Evolutionary conservation across 2,888 invertebrate genomes (phyloP), one percentile per base, ranked within the genome.

Genomic region (Eurois occulta): DNA sequence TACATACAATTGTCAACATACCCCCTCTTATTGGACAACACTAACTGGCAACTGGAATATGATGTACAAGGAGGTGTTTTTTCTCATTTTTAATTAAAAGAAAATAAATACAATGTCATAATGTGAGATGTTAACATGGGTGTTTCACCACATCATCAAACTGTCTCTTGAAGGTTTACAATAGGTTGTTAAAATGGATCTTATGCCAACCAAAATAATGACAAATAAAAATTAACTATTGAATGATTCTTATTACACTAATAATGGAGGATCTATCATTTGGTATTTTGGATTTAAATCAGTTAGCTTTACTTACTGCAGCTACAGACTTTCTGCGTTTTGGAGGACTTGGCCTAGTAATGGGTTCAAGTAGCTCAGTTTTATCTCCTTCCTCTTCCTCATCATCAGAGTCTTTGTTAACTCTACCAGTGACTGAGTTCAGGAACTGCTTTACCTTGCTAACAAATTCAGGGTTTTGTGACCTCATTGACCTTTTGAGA

Each of bases 391-490:
- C 91, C 64, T 92, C 93, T 46, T 92, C 93, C 16, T 92, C 91
- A 11, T 93, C 94, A 83, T 96, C 95, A 60, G 93, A 93, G 67
- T 90, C 90, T 85, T 94, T 95, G 74, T 89, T 90, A 77, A 83
- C 87, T 86, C 94, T 95, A 43, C 95, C 94, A 72, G 96, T 95
- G 3, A 97, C 95, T 76, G 97, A 97, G 88, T 97, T 97, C 21
- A 97, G 91, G 88, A 97, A 97, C 85, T 96, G 97, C 85, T 97
- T 97, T 72, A 97, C 97, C 90, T 97, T 97, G 84, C 96, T 96
- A 0, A 97, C 97, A 95, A 97, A 97, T 68, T 97, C 97, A 18
- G 97, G 97, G 88, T 97, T 97, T 90, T 97, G 97, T 13, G 97
- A 97, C 75, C 97, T 95, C 96, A 97, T 97, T 77, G 97, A 97